Percentiles rank a stretch among this genome's conserved stretches.
These are phyloP conservation scores for Serilophus lunatus DNA, from an alignment of 2,113 vertebrate genomes.

Conservation along the genomic window DNA sequence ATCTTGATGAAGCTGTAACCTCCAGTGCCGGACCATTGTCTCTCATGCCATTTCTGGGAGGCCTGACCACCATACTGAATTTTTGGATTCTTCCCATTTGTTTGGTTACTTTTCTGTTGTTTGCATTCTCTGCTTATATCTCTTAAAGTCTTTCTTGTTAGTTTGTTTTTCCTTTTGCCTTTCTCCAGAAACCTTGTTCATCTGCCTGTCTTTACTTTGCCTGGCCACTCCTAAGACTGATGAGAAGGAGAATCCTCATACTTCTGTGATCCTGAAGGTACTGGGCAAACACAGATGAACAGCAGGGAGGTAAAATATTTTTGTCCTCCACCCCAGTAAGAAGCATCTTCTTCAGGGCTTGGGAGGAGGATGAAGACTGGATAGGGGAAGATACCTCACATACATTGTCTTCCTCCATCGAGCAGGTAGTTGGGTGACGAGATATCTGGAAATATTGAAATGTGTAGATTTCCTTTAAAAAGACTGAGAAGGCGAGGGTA, in stretches of 20 bases:
- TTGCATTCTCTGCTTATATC: not conserved
- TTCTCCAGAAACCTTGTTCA: not conserved
- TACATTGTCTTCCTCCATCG: not conserved
- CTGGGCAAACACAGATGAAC: not conserved
- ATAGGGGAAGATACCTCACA: not conserved
- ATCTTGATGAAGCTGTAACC: not conserved
- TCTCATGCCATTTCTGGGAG: not conserved
- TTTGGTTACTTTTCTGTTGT: not conserved
- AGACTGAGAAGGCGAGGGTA: not conserved
- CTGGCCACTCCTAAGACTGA: not conserved
- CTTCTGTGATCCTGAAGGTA: not conserved
- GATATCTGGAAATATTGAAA: not conserved
- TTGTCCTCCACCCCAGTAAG: not conserved
- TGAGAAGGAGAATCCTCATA: not conserved
- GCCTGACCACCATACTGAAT: not conserved
- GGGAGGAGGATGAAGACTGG: not conserved
- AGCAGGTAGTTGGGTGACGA: not conserved
- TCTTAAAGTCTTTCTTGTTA: not conserved
- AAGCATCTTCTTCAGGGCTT: not conserved
- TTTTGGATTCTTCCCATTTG: not conserved
- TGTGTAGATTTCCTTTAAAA: not conserved
- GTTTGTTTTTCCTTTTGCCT: not conserved
- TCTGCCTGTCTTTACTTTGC: not conserved
- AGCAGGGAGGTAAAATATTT: not conserved
- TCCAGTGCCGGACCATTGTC: not conserved